Conservation (phyloP, 2,888 invertebrate species). For the Ferrisia virgata region DNA sequence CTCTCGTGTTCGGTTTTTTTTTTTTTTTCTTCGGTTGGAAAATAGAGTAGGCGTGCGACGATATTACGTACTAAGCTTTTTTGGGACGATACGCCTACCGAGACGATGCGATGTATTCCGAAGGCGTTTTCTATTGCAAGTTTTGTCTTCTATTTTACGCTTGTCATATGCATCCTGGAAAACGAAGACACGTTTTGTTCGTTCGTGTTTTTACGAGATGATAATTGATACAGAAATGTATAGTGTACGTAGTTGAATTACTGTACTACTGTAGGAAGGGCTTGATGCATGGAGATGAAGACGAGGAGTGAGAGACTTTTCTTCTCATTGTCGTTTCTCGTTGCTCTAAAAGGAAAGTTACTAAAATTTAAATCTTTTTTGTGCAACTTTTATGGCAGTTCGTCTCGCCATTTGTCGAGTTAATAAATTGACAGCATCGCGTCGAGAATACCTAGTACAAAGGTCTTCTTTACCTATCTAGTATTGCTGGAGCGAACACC, state of each 20-base stretch:
- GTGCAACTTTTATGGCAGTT: not conserved
- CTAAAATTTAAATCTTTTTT: conserved; percentile 13
- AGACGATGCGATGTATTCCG: not conserved
- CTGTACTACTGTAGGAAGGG: no score
- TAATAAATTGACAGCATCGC: not conserved
- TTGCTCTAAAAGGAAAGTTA: not conserved
- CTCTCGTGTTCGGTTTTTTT: no score
- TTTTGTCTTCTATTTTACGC: conserved; percentile 13
- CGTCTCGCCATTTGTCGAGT: not conserved
- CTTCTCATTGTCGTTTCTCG: not conserved
- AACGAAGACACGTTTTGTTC: not conserved
- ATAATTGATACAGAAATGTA: not conserved
- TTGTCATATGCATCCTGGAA: not conserved
- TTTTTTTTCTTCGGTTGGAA: not conserved
- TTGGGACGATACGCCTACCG: not conserved
- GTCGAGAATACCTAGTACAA: not conserved
- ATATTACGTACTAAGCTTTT: not conserved
- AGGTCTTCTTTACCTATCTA: no score
- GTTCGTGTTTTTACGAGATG: not conserved
- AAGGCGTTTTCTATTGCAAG: not conserved
- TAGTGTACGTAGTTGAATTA: not conserved
- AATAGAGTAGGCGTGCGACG: conserved; percentile 6
- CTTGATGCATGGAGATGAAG: not conserved
- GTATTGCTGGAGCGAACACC: no score
- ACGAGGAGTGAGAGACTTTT: not conserved